Evolutionary conservation across 2,113 vertebrate species (phyloP).

Genomic region (Motacilla alba): DNA sequence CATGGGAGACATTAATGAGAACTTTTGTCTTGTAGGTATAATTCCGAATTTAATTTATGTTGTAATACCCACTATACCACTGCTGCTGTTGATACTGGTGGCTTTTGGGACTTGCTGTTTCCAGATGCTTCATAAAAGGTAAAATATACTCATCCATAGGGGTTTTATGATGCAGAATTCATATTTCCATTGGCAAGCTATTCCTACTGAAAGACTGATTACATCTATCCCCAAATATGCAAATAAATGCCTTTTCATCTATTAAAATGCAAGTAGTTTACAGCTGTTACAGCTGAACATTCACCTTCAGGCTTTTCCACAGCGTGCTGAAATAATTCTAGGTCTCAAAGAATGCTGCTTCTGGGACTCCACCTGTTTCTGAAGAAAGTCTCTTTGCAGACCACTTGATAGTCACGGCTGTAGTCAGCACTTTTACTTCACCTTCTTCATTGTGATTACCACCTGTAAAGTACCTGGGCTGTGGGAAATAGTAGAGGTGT

Average conservation of each 20-base stretch:
- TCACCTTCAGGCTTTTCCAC: not conserved
- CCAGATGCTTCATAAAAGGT: conserved; percentile 92
- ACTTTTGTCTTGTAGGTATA: conserved; percentile 77
- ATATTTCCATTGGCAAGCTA: conserved; percentile 14
- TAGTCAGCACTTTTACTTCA: not conserved
- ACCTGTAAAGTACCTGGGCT: not conserved
- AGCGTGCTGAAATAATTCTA: not conserved
- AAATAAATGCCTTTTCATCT: not conserved
- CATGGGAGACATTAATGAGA: not conserved
- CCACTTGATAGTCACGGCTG: not conserved
- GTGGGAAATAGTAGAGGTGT: not conserved
- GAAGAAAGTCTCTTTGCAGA: not conserved
- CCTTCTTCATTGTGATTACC: not conserved
- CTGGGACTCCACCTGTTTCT: not conserved
- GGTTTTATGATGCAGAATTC: not conserved
- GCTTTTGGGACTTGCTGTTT: conserved; percentile 94
- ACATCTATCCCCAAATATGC: not conserved
- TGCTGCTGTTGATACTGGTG: conserved; percentile 92
- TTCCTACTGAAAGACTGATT: conserved; percentile 13
- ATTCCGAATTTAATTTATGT: conserved; percentile 91
- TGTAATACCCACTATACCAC: conserved; percentile 92
- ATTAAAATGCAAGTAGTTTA: not conserved
- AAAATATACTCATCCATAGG: conserved; percentile 13
- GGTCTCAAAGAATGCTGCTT: not conserved
- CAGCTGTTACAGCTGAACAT: not conserved